phyloP scores from a whole-genome alignment of 2,113 vertebrate genomes.

The Plecturocebus donacophilus region DNA sequence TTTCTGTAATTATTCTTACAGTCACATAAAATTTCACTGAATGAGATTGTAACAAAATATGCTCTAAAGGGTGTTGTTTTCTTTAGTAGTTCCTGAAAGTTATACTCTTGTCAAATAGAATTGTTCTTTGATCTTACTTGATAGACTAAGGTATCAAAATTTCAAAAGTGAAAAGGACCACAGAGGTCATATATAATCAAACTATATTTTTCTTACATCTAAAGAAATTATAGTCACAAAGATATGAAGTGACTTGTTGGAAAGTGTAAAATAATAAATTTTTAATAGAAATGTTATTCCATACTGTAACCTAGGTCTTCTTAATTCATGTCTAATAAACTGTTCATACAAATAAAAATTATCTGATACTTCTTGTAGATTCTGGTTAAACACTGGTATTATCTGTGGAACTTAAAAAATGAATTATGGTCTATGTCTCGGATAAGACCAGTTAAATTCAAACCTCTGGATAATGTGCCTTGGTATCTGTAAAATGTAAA shows the following conservation, averaged over 20 bases:
- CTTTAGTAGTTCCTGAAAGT: background rate
- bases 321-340: background rate
- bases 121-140: background rate
- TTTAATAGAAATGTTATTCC: background rate
- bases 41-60: background rate
- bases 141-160: background rate
- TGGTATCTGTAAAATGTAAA: background rate
- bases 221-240: background rate
- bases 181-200: background rate
- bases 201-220: background rate
- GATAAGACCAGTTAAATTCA: background rate
- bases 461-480: background rate
- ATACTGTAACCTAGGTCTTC: background rate
- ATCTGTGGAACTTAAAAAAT: background rate
- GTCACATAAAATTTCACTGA: background rate
- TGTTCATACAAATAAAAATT: background rate
- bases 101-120: background rate
- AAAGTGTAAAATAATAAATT: background rate
- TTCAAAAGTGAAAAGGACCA: background rate
- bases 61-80: background rate
- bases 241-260: background rate
- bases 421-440: background rate
- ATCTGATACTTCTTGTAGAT: background rate
- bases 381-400: background rate
- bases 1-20: background rate